Base-by-base conservation (phyloP, 2,888 invertebrate genomes). In the Andrena dorsata region DNA sequence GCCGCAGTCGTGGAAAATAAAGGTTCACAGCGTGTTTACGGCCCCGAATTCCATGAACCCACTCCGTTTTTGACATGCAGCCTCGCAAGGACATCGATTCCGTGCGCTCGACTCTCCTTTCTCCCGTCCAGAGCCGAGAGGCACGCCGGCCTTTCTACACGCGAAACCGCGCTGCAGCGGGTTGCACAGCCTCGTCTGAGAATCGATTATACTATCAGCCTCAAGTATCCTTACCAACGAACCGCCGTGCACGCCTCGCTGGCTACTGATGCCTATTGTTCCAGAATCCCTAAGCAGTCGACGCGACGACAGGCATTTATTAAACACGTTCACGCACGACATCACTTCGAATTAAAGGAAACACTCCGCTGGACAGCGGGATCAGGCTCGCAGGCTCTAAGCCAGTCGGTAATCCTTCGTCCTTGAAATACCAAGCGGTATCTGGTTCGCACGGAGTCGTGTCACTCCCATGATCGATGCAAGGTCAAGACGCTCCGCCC, bases 401-500 rank as follows among this genome's bases (percentile, higher is more conserved):
- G 69, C 60, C 47, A 20, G 71, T 2, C 13, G 49, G 8, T 76
- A 77, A 82, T 80, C 69, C 60, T 16, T 23, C 35, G 74, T 76
- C 84, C 79, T 87, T 81, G 77, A 75, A 80, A 82, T 80, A 75
- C 72, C 82, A 6, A 56, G 64, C 49, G 68, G 65, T 64, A 63
- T 74, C 75, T 58, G 70, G 61, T 63, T 64, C 63, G n/a, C 79
- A 47, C 58, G 49, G 70, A 78, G 82, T 64, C 68, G 71, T 83
- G 82, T 86, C 86, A 81, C 69, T 70, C 82, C 51, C 80, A 72
- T 84, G 84, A 87, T 81, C 75, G 75, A 76, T 51, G 69, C 80
- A 87, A 87, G 87, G 80, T 75, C 75, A 47, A 26, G 63, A 74
- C 73, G 32, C 70, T 70, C 70, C 75, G 32, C 56, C 66, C 51